Conservation (phyloP, 1,140 invertebrate species). For the Dysdera silvatica region DNA sequence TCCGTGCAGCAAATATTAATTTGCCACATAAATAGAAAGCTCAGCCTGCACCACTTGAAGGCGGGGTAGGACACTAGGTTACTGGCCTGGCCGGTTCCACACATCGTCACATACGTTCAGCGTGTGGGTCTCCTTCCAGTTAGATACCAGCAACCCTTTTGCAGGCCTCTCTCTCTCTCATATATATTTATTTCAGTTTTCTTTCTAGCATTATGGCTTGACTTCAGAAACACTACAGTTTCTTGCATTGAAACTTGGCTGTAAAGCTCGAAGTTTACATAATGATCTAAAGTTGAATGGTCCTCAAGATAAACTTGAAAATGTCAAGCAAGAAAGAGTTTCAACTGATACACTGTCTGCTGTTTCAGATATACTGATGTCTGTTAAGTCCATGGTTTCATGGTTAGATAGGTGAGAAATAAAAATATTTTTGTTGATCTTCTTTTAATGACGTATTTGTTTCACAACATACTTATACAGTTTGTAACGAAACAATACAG, state of each 20-base stretch:
- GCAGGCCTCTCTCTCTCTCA: not conserved
- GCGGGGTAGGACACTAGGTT: too few relatives aligned
- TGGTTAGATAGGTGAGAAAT: constrained; percentile 71
- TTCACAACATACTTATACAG: not conserved
- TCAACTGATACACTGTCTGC: constrained; percentile 72
- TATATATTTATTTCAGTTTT: not conserved
- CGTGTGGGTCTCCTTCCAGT: not conserved
- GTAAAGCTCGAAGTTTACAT: constrained; percentile 68
- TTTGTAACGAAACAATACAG: too few relatives aligned
- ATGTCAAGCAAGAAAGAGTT: constrained; percentile 48
- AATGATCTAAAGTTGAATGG: constrained; percentile 51
- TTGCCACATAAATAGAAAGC: too few relatives aligned
- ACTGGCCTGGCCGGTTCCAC: too few relatives aligned
- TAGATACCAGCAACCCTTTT: not conserved
- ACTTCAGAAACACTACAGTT: constrained; percentile 83
- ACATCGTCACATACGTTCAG: not conserved
- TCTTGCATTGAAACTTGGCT: constrained; percentile 71
- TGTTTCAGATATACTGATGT: constrained; percentile 69
- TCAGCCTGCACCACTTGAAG: too few relatives aligned
- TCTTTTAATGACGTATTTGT: not conserved
- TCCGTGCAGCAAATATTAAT: too few relatives aligned
- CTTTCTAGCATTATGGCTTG: constrained; percentile 64
- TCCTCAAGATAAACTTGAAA: constrained; percentile 20
- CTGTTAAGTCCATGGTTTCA: constrained; percentile 71
- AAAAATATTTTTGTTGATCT: not conserved